Evolutionary conservation across 2,888 invertebrate species (phyloP).

Genomic region (Drosophila paramelanica): DNA sequence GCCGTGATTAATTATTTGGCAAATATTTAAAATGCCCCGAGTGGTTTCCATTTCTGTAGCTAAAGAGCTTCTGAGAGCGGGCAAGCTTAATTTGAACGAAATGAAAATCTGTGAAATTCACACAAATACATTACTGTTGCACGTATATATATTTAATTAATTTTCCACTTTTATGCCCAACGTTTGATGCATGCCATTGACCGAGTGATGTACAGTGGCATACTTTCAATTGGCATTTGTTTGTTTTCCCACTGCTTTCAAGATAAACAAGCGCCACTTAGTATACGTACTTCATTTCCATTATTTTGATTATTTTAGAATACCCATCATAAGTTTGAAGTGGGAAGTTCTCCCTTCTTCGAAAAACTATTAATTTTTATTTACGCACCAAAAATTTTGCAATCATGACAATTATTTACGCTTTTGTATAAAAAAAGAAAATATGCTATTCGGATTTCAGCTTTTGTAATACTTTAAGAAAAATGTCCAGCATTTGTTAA

Average conservation of each 20-base stretch:
- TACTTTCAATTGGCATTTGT: slow-evolving; percentile 38
- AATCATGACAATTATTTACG: no score
- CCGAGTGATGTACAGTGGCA: slow-evolving; percentile 29
- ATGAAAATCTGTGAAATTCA: slow-evolving; percentile 29
- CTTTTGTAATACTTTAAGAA: no score
- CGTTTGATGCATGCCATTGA: slow-evolving; percentile 40
- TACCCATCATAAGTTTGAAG: not conserved
- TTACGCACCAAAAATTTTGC: no score
- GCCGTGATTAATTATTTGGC: slow-evolving; percentile 78
- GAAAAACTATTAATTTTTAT: no score
- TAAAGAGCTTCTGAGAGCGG: no score
- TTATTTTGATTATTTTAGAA: slow-evolving; percentile 17
- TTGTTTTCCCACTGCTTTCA: slow-evolving; percentile 12
- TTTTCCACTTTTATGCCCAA: slow-evolving; percentile 53
- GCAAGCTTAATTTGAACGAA: slow-evolving; percentile 5
- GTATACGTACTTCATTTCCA: slow-evolving; percentile 43
- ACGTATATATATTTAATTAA: slow-evolving; percentile 63
- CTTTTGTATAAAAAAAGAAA: not conserved
- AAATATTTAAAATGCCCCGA: slow-evolving; percentile 67
- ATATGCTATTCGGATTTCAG: no score
- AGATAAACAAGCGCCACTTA: slow-evolving; percentile 55
- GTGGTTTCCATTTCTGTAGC: slow-evolving; percentile 55
- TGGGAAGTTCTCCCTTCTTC: not conserved
- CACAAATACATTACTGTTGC: slow-evolving; percentile 25
- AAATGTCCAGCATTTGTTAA: no score